Evolutionary conservation across 2,113 vertebrate species (phyloP).

Genomic region (Pterocles orientalis): DNA sequence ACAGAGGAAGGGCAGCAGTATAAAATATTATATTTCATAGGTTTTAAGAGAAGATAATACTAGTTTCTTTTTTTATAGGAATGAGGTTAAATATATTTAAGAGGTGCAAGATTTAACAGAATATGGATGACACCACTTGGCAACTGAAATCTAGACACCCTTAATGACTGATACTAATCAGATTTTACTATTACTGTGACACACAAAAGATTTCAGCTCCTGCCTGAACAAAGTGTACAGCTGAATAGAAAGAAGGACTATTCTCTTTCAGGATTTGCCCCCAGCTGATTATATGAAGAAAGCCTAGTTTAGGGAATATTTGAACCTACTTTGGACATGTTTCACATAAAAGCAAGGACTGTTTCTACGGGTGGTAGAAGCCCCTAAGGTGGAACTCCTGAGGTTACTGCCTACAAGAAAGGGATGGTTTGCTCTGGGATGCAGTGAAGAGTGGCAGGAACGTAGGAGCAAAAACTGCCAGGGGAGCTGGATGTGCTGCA

Average conservation of each 20-base stretch:
- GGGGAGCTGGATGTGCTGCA: background rate
- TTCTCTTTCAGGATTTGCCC: constrained; percentile 32
- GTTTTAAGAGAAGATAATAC: background rate
- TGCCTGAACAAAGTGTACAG: background rate
- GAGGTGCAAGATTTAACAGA: background rate
- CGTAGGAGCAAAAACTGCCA: background rate
- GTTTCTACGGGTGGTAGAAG: background rate
- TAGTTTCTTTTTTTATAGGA: background rate
- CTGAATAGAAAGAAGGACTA: constrained; percentile 11
- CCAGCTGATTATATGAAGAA: constrained; percentile 37
- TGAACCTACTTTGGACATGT: background rate
- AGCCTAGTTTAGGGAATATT: background rate
- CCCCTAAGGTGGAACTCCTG: background rate
- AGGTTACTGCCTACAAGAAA: background rate
- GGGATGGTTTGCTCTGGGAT: fast-evolving
- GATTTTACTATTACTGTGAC: constrained; percentile 45
- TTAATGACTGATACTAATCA: constrained; percentile 25
- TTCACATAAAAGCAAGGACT: background rate
- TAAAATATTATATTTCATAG: background rate
- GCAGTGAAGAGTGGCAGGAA: background rate
- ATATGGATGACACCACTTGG: background rate
- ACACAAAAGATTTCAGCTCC: constrained; percentile 41
- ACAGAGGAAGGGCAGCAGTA: background rate
- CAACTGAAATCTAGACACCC: constrained; percentile 41
- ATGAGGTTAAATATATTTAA: background rate